A percentile compares a stretch with the other conserved stretches of the same genome.
Conservation (phyloP, 2,888 invertebrate genomes). For the Ptilodon capucinus region DNA sequence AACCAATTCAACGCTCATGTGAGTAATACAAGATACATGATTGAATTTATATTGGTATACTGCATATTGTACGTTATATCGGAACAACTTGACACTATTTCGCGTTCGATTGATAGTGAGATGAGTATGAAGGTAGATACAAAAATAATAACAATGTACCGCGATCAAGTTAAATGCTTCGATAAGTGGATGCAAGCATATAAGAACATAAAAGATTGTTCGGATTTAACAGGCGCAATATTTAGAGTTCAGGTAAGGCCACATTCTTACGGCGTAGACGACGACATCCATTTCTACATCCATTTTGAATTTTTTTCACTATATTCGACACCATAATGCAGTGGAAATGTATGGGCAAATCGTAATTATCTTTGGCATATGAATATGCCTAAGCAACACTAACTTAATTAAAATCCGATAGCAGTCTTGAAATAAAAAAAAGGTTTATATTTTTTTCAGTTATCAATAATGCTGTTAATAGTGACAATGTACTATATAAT, state of each 20-base stretch:
- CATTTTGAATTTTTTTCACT: too few relatives aligned
- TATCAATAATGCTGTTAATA: conserved; percentile 35
- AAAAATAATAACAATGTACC: not conserved
- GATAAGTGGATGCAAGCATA: conserved; percentile 42
- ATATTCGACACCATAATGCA: too few relatives aligned
- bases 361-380: too few relatives aligned
- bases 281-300: too few relatives aligned
- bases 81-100: conserved; percentile 37
- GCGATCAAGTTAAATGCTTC: conserved; percentile 14
- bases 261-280: too few relatives aligned
- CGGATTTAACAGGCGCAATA: conserved; percentile 32
- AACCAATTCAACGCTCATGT: not conserved
- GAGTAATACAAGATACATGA: conserved; percentile 29
- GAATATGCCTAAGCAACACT: too few relatives aligned
- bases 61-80: conserved; percentile 31
- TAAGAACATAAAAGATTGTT: conserved; percentile 31
- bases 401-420: too few relatives aligned
- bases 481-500: conserved; percentile 34
- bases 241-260: conserved; percentile 39
- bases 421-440: too few relatives aligned
- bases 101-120: conserved; percentile 22
- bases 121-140: conserved; percentile 1
- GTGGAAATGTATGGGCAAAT: too few relatives aligned
- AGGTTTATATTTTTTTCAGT: conserved; percentile 45
- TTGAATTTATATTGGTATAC: conserved; percentile 35